Base-by-base conservation (phyloP, 2,888 invertebrate species). In the Microctonus aethiopoides region DNA sequence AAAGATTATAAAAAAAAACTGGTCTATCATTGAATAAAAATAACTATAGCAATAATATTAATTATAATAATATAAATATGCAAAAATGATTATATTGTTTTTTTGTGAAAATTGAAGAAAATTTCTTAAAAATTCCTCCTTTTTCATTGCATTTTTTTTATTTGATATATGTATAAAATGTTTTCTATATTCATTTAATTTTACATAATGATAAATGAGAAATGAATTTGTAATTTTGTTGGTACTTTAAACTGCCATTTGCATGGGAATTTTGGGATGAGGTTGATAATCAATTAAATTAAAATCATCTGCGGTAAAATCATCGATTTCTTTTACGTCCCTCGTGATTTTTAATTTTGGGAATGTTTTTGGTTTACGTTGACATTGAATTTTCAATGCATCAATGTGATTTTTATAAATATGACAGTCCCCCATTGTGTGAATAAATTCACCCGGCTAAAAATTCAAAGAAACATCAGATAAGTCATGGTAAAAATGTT, bases 361-460 rank as follows among this genome's bases (percentile, higher is more conserved):
- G 83, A 98, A 98, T 10, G 92, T 90, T 64, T 90, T 90, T 0
- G 98, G 98, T 66, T 88, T 88, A 64, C 99, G 91, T 79, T 90
- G 86, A 24, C 97, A 79, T 87, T 99, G 98, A 78, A 92, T 90
- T 80, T 92, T 89, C 0, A 99, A 87, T 0, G 96, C 93, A 66
- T 94, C 93, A 26, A 96, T 88, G 83, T 99, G 99, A 84, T 96
- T 98, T 10, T 91, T 86, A 84, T 99, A 99, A 0, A 99, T 92
- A 87, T 99, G 99, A 51, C 96, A 94, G 87, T 99, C 99, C 11
- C 99, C 99, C 76, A 97, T 89, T 0, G 96, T 95, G 86, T 98
- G 98, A 1, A 99, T 89, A 83, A 99, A 97, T 75, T 98, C 98
- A 39, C 95, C 97, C 61, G 97, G 92, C 93, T 95, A 11, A 36